These are phyloP conservation scores for Poeciliopsis prolifica DNA, from an alignment of 2,113 vertebrate genomes.

Conservation along the genomic window DNA sequence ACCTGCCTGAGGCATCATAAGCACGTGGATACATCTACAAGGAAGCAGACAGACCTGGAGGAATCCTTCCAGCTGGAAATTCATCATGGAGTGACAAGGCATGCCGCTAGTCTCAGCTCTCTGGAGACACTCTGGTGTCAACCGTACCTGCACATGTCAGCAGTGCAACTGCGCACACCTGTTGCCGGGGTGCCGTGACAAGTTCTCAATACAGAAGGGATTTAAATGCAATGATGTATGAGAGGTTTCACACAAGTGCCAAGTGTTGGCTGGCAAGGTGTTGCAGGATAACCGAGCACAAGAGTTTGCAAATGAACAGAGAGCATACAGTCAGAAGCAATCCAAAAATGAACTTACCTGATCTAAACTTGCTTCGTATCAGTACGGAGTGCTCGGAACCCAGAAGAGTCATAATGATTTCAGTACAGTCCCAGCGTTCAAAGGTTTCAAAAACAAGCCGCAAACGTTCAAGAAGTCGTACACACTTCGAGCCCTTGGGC, in stretches of 20 bases:
- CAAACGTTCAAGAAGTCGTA: slow-evolving; percentile 12
- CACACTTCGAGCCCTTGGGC: slow-evolving; percentile 50
- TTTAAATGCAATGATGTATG: background rate
- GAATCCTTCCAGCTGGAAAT: slow-evolving; percentile 12
- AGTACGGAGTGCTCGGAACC: slow-evolving; percentile 97
- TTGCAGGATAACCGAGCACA: background rate
- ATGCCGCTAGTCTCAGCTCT: background rate
- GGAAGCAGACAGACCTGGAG: background rate
- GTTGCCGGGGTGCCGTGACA: slow-evolving; percentile 21
- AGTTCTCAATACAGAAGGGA: background rate
- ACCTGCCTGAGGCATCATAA: slow-evolving; percentile 28
- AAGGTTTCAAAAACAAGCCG: slow-evolving; percentile 64
- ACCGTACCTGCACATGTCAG: slow-evolving; percentile 6
- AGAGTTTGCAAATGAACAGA: background rate
- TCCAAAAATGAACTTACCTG: slow-evolving; percentile 86
- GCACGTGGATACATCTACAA: background rate
- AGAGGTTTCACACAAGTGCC: background rate
- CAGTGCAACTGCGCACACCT: slow-evolving; percentile 50
- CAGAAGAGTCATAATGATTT: slow-evolving; percentile 94
- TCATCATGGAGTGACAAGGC: slow-evolving; percentile 16
- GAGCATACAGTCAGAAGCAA: background rate
- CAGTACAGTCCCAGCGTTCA: slow-evolving; percentile 81
- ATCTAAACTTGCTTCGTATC: slow-evolving; percentile 99
- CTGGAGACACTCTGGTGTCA: background rate
- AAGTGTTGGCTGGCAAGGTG: background rate